Conservation (phyloP, 1,140 invertebrate species). For the Papilio xuthus region DNA sequence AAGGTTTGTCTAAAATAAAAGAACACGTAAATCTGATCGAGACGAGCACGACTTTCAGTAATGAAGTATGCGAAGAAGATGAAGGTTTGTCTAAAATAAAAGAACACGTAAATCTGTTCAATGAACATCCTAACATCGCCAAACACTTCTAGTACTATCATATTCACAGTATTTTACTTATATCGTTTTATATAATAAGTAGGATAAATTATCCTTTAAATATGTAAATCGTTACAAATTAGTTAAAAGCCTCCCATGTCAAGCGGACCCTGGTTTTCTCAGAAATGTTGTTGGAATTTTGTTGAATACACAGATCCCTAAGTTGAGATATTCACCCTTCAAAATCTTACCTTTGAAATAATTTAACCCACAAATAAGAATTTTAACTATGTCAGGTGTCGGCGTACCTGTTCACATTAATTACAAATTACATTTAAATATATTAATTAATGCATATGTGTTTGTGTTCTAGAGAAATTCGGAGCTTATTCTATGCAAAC, state of each 20-base stretch:
- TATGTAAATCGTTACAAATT: conserved; percentile 21
- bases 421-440: background rate
- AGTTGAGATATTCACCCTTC: conserved; percentile 29
- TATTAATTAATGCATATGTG: background rate
- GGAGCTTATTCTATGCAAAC: too few relatives aligned
- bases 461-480: background rate
- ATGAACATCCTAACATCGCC: too few relatives aligned
- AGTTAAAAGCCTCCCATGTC: conserved; percentile 23
- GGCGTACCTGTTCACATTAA: background rate
- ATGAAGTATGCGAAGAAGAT: too few relatives aligned
- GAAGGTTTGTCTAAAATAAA: too few relatives aligned
- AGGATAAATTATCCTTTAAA: background rate
- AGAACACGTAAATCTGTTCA: too few relatives aligned
- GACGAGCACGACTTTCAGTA: too few relatives aligned
- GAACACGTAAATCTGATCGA: too few relatives aligned
- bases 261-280: conserved; percentile 28
- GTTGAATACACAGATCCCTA: conserved; percentile 29
- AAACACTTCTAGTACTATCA: too few relatives aligned
- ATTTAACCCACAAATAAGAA: conserved; percentile 29
- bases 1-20: too few relatives aligned
- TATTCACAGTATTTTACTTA: too few relatives aligned
- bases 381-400: conserved; percentile 12
- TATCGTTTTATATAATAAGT: conserved; percentile 2
- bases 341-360: conserved; percentile 34
- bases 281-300: conserved; percentile 34